Percentiles rank a stretch among this genome's conserved stretches.
Conservation (phyloP, 1,140 invertebrate species). For the Brachionus asplanchnoidis region DNA sequence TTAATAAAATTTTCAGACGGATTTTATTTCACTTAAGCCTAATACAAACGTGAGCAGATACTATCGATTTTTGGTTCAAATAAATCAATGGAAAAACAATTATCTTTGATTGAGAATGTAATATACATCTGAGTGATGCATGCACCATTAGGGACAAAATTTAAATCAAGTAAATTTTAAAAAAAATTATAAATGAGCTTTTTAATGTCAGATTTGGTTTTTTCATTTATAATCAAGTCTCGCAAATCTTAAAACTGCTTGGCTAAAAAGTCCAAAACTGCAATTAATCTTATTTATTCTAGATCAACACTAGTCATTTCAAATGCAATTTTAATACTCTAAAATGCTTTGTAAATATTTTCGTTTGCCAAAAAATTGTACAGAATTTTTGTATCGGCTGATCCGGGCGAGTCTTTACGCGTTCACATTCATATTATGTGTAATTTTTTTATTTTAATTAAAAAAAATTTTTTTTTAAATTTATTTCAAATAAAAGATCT, state of each 20-base stretch:
- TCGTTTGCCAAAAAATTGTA: slow-evolving; percentile 7
- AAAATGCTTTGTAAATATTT: slow-evolving; percentile 15
- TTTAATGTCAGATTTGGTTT: background rate
- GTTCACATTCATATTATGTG: slow-evolving; percentile 29
- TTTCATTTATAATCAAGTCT: background rate
- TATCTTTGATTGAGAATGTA: background rate
- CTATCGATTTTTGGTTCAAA: background rate
- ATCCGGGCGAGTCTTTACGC: slow-evolving; percentile 6
- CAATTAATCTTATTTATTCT: background rate
- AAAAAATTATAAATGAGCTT: background rate
- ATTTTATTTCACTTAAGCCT: background rate
- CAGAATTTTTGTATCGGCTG: slow-evolving; percentile 19
- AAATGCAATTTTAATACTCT: background rate
- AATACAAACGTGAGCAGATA: background rate
- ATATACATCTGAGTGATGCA: background rate
- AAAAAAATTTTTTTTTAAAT: background rate
- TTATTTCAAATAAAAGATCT: slow-evolving; percentile 2
- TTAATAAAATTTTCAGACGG: background rate
- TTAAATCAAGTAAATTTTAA: background rate
- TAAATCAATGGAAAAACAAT: background rate
- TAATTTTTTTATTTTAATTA: background rate
- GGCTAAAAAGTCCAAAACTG: background rate
- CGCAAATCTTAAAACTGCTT: background rate
- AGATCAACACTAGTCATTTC: background rate
- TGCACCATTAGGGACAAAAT: background rate